phyloP scores from a whole-genome alignment of 2,797 vertebrate genomes.

The Mus spretus region DNA sequence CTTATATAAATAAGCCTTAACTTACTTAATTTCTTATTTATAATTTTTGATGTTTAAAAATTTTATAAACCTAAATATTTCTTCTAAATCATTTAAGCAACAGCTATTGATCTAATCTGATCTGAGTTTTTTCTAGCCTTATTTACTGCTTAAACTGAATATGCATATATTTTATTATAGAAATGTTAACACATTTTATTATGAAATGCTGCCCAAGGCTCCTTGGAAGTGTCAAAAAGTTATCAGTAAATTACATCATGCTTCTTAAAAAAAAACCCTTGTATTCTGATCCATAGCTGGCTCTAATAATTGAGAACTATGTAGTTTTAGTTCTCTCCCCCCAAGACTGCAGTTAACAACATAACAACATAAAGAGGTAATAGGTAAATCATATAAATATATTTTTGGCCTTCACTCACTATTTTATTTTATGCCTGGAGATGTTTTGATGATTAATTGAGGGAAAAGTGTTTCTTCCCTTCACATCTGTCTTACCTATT shows the following conservation, averaged over 20 bases:
- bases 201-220: neutral
- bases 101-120: neutral
- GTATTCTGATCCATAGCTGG: neutral
- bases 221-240: neutral
- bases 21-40: slow-evolving; percentile 30
- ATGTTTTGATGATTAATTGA: slow-evolving; percentile 59
- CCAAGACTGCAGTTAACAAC: slow-evolving; percentile 33
- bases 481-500: slow-evolving; percentile 52
- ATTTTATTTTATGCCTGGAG: slow-evolving; percentile 64
- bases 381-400: slow-evolving; percentile 61
- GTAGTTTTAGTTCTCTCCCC: slow-evolving; percentile 14
- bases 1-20: neutral
- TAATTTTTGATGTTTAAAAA: slow-evolving; percentile 38
- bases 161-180: slow-evolving; percentile 47
- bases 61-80: slow-evolving; percentile 44
- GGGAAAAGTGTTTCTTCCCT: slow-evolving; percentile 57
- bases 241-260: slow-evolving; percentile 1
- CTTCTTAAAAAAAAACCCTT: neutral
- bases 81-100: neutral
- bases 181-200: slow-evolving; percentile 55
- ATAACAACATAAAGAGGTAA: slow-evolving; percentile 27
- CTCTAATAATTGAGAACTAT: neutral
- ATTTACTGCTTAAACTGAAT: slow-evolving; percentile 25
- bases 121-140: slow-evolving; percentile 27
- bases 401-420: slow-evolving; percentile 62